These are phyloP conservation scores for Leptinotarsa defecta DNA, from an alignment of 1,140 invertebrate species.

Conservation along the genomic window DNA sequence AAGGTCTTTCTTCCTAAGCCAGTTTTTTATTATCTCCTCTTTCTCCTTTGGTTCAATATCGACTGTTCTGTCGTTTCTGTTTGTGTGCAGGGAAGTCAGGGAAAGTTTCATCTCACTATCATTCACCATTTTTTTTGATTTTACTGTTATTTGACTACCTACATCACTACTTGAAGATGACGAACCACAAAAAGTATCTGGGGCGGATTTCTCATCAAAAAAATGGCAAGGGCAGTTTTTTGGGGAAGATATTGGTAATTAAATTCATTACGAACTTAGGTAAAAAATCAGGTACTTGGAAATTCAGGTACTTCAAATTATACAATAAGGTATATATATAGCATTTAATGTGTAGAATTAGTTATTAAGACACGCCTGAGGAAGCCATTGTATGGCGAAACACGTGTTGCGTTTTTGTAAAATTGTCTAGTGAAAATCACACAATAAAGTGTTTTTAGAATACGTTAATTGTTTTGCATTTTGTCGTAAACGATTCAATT, in stretches of 20 bases:
- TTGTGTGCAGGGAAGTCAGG: slow-evolving; percentile 36
- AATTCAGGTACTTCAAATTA: too few relatives aligned
- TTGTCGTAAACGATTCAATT: too few relatives aligned
- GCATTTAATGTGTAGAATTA: too few relatives aligned
- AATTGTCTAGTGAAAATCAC: too few relatives aligned
- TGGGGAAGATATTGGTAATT: neutral
- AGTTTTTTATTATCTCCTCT: slow-evolving; percentile 43
- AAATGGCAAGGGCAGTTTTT: slow-evolving; percentile 35
- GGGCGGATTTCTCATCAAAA: slow-evolving; percentile 36
- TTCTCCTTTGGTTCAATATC: slow-evolving; percentile 35
- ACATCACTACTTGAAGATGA: slow-evolving; percentile 27
- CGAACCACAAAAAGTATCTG: neutral
- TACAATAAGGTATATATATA: too few relatives aligned
- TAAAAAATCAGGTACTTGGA: too few relatives aligned
- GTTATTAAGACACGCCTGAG: too few relatives aligned
- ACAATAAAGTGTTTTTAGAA: too few relatives aligned
- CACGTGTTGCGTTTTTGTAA: too few relatives aligned
- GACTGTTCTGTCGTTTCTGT: slow-evolving; percentile 22
- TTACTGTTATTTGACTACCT: slow-evolving; percentile 31
- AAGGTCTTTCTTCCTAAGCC: slow-evolving; percentile 46
- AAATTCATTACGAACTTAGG: too few relatives aligned
- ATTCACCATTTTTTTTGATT: slow-evolving; percentile 17
- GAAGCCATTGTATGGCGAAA: too few relatives aligned
- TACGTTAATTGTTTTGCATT: too few relatives aligned
- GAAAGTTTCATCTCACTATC: slow-evolving; percentile 41